Evolutionary conservation across 2,888 invertebrate species (phyloP).

Genomic region (Ochlodes sylvanus): DNA sequence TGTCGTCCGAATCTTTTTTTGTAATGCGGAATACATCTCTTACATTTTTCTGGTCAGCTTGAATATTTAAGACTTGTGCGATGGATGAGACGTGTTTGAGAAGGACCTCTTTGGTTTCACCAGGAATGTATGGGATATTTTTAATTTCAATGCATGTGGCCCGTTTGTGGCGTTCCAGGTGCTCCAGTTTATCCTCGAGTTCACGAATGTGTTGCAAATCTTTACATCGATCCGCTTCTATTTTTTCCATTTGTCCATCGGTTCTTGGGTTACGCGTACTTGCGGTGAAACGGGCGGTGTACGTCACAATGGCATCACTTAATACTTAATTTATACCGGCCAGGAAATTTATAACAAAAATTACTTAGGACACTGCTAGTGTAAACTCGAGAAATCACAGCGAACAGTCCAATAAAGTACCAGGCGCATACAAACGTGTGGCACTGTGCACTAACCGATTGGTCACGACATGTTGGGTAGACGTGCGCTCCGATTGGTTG

Average conservation of each 20-base stretch:
- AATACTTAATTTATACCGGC: no score
- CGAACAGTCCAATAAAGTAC: no score
- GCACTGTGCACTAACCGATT: no score
- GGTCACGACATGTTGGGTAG: no score
- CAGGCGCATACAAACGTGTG: no score
- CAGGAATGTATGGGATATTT: constrained; percentile 1
- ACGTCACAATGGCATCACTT: constrained; percentile 1
- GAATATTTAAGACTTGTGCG: neutral
- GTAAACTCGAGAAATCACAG: no score
- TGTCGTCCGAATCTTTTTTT: neutral
- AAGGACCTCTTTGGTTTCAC: constrained; percentile 7
- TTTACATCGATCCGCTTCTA: constrained; percentile 2
- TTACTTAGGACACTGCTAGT: no score
- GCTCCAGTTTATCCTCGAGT: no score
- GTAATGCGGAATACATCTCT: neutral
- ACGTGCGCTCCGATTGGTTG: no score
- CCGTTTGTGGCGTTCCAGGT: neutral
- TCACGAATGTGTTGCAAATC: neutral
- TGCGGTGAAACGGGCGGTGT: neutral
- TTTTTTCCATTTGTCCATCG: constrained; percentile 1
- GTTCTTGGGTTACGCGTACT: neutral
- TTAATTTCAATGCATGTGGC: constrained; percentile 8
- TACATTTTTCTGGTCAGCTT: neutral
- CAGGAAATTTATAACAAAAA: no score
- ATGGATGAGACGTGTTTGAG: neutral